Conservation (phyloP, 2,888 invertebrate genomes). For the Hoplodrina ambigua region DNA sequence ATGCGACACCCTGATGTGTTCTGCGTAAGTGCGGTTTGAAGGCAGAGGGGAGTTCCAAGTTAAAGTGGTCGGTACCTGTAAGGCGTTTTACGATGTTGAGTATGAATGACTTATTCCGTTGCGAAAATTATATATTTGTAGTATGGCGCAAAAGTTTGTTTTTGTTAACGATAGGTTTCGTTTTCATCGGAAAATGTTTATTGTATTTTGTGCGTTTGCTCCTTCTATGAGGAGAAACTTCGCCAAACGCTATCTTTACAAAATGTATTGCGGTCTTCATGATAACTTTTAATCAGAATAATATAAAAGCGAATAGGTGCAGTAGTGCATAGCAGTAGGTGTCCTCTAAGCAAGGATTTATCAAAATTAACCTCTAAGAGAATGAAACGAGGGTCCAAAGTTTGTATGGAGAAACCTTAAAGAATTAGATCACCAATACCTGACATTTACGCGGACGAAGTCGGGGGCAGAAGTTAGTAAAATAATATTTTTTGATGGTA, state of each 20-base stretch:
- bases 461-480: too few relatives aligned
- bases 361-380: too few relatives aligned
- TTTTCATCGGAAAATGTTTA: constrained; percentile 23
- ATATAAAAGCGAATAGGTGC: too few relatives aligned
- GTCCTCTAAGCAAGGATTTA: too few relatives aligned
- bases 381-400: too few relatives aligned
- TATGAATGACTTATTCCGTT: constrained; percentile 72
- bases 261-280: neutral
- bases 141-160: constrained; percentile 64
- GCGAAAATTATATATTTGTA: constrained; percentile 71
- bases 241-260: neutral
- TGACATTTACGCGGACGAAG: too few relatives aligned
- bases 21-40: constrained; percentile 47
- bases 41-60: constrained; percentile 58
- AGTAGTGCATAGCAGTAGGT: too few relatives aligned
- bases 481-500: too few relatives aligned
- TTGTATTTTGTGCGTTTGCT: neutral
- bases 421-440: too few relatives aligned
- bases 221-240: neutral
- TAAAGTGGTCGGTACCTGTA: constrained; percentile 62
- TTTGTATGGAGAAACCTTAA: too few relatives aligned
- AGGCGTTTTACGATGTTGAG: constrained; percentile 68
- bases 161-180: constrained; percentile 46
- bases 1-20: constrained; percentile 39
- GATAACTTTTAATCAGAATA: too few relatives aligned